Base-by-base conservation (phyloP, 2,797 vertebrate species). In the Rhynchonycteris naso region DNA sequence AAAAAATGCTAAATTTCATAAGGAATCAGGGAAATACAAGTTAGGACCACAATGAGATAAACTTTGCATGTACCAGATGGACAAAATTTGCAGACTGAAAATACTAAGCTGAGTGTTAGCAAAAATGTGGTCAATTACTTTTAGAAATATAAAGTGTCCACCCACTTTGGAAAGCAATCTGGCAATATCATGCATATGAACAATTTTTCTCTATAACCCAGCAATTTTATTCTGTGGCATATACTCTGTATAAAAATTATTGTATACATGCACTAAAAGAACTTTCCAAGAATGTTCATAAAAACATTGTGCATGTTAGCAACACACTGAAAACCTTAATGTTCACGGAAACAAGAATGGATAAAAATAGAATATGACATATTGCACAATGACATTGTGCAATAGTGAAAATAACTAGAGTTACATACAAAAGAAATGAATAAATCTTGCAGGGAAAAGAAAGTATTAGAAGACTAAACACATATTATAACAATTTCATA, bases 281-380 rank as follows among this genome's bases (percentile, higher is more conserved):
- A 59, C 24, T 38, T 82, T 76, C 68, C 52, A 94, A 86, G 69
- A 89, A 84, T 86, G 26, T 79, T 69, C 35, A 71, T 88, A 66
- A 71, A 58, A 75, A 12, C 30, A 78, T 82, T 69, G 30, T 24
- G 50, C 12, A 30, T 88, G 58, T 81, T 82, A 78, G 28, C 61
- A 89, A 71, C 50, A 88, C 61, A 21, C 10, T 65, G 47, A 91
- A 86, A 82, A 68, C 10, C 38, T 81, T 58, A 56, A 58, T 19
- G 47, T 56, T 81, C 88, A 65, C 50, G 47, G 11, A 47, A 88
- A 85, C 30, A 78, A 54, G 33, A 69, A 56, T 63, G 66, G 54
- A 47, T 83, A 54, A 71, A 93, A 88, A 61, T 43, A 89, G 47
- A 33, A 56, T 56, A 50, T 59, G 35, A 2, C 24, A 59, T 50